These are phyloP conservation scores for Tachyglossus aculeatus DNA, from an alignment of 2,797 vertebrate species.

Conservation along the genomic window DNA sequence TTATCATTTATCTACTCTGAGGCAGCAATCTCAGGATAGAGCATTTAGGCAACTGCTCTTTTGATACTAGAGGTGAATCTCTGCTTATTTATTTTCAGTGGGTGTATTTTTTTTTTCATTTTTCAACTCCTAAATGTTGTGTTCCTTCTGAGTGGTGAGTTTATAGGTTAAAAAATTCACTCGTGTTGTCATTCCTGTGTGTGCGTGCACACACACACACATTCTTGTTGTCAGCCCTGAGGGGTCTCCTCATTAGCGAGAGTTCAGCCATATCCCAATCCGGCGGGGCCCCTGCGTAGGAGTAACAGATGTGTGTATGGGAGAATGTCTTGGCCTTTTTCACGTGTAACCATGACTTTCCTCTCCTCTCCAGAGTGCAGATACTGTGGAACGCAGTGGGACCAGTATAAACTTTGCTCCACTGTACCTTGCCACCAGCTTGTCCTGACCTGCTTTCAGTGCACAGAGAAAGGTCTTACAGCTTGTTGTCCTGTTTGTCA, in stretches of 20 bases:
- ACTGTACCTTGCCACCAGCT: constrained; percentile 90
- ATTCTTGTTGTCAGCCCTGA: too few species aligned
- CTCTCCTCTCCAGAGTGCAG: constrained; percentile 81
- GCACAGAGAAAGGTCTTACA: constrained; percentile 80
- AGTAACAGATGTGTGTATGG: background rate
- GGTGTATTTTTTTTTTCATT: too few species aligned
- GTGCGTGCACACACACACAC: too few species aligned
- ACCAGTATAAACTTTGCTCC: constrained; percentile 90
- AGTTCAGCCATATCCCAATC: background rate
- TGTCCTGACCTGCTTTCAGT: constrained; percentile 85
- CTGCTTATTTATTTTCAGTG: too few species aligned
- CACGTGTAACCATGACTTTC: background rate
- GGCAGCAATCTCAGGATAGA: too few species aligned
- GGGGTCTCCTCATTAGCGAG: background rate
- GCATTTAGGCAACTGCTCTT: too few species aligned
- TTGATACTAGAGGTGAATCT: too few species aligned
- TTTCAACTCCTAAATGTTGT: too few species aligned
- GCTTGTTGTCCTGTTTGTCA: constrained; percentile 91
- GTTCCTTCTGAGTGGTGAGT: too few species aligned
- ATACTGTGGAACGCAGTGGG: constrained; percentile 89
- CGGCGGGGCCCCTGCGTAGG: background rate
- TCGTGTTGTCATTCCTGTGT: too few species aligned
- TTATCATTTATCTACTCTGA: too few species aligned
- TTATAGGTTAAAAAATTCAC: too few species aligned
- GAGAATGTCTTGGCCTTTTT: constrained; percentile 18